phyloP scores from a whole-genome alignment of 2,888 invertebrate genomes.

The Pristionchus maxplancki region DNA sequence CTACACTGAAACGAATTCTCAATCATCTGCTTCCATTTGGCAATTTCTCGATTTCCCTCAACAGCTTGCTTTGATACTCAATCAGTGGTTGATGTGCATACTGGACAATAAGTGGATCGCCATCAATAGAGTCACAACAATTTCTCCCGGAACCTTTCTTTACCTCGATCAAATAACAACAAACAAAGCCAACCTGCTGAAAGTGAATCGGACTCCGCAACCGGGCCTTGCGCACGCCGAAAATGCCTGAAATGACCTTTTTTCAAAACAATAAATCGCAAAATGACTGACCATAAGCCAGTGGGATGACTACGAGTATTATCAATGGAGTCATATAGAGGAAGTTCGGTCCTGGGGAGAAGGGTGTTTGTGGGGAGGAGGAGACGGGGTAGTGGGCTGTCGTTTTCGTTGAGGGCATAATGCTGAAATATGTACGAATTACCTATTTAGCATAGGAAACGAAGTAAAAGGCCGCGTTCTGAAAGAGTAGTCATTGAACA shows the following conservation, averaged over 20 bases:
- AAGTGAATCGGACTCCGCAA: constrained; percentile 52
- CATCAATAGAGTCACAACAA: too few species aligned
- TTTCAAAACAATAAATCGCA: neutral
- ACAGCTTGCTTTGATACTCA: too few species aligned
- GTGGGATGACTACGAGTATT: constrained; percentile 58
- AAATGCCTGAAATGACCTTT: constrained; percentile 16
- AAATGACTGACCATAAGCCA: constrained; percentile 51
- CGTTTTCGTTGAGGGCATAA: neutral
- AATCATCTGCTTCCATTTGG: too few species aligned
- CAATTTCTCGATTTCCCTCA: too few species aligned
- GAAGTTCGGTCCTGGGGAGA: constrained; percentile 47
- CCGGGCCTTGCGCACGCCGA: constrained; percentile 45
- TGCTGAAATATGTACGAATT: neutral
- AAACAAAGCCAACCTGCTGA: constrained; percentile 25
- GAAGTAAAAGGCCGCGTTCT: too few species aligned
- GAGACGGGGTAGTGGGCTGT: neutral
- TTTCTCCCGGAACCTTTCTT: too few species aligned
- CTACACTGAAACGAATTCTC: too few species aligned
- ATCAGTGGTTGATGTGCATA: too few species aligned
- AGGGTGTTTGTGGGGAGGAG: neutral
- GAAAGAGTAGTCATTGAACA: too few species aligned
- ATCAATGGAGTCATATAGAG: constrained; percentile 61
- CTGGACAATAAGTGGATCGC: too few species aligned
- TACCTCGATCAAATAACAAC: too few species aligned
- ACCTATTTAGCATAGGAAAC: too few species aligned